Percentiles rank a stretch among this genome's conserved stretches.
Evolutionary conservation across 2,113 vertebrate genomes (phyloP).

Genomic region (Brachyistius frenatus): DNA sequence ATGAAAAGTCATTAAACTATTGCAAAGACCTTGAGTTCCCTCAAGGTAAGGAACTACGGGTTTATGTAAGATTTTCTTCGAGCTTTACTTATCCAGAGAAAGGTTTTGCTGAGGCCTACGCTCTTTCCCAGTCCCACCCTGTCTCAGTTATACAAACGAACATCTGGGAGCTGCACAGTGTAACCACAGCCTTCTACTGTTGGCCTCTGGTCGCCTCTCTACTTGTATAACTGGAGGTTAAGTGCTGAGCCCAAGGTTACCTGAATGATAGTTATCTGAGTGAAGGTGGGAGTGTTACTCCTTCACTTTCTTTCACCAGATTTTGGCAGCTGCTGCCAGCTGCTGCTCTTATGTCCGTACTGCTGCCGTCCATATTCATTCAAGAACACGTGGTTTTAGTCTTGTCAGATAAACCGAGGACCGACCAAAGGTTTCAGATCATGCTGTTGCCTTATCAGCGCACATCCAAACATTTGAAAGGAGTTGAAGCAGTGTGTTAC

Average conservation of each 20-base stretch:
- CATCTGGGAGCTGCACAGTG: constrained; percentile 45
- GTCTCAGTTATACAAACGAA: constrained; percentile 20
- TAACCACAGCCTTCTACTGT: constrained; percentile 36
- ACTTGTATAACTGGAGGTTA: constrained; percentile 42
- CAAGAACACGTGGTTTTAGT: constrained; percentile 28
- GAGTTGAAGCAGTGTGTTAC: background rate
- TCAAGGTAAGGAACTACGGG: background rate
- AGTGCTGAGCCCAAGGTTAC: constrained; percentile 49
- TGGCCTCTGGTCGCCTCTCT: constrained; percentile 6
- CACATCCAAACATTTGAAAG: background rate
- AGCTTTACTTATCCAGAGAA: constrained; percentile 37
- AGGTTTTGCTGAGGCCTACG: constrained; percentile 1
- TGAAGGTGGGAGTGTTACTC: background rate
- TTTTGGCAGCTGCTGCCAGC: constrained; percentile 16
- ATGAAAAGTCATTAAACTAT: background rate
- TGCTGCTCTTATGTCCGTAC: background rate
- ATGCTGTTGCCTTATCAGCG: background rate
- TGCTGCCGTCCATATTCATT: constrained; percentile 7
- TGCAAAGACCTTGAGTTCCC: background rate
- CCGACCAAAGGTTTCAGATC: constrained; percentile 9
- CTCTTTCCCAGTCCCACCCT: constrained; percentile 38
- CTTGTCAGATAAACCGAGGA: constrained; percentile 6
- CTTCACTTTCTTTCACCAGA: constrained; percentile 12
- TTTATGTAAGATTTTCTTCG: constrained; percentile 10
- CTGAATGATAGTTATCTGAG: constrained; percentile 14